Base-by-base conservation (phyloP, 2,888 invertebrate genomes). In the Rhimphoctona megacephalus region DNA sequence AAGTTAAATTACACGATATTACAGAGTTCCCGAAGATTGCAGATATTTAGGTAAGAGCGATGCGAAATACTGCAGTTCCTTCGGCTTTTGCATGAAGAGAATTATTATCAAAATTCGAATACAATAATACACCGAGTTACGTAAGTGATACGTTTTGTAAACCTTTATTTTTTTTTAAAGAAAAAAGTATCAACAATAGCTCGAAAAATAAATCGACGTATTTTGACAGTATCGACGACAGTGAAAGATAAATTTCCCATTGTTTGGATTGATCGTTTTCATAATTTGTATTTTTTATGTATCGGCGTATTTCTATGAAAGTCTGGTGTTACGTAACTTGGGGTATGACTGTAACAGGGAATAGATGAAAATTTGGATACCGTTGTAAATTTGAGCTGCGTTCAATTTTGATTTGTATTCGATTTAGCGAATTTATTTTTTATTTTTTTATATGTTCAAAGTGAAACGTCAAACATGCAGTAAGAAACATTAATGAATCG, bases 1-100 rank as follows among this genome's bases (percentile, higher is more conserved):
- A 76, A 49, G 52, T 52, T 64, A 39, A 69, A 57, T 80, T 74
- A 86, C 46, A 79, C 74, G 64, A 43, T 74, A 81, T 30, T 66
- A 82, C 49, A 79, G 74, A 74, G 46, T 76, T 84, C 8, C 61
- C 43, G 49, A 79, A 73, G 57, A 36, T 25, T 61, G 14, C 49
- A 14, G 19, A 46, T 49, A 49, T n/a, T 54, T 61, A 72, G 78
- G 54, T 81, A 78, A 81, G 78, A 67, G 81, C 43, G 80, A 85
- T 72, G 69, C 77, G n/a, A 73, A 85, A 73, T 9, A 33, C 81
- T 81, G 39, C 39, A 61, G 43, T 67, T 30, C 61, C 46, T 46
- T 85, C 67, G 67, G 72, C 36, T 25, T 54, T 72, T 36, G 52
- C 33, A n/a, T 19, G 57, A 61, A 25, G 61, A 30, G 17, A 30